A percentile compares a stretch with the other conserved stretches of the same genome.
Evolutionary conservation across 2,888 invertebrate genomes (phyloP).

Genomic region (Drosophila neoperkinsi): DNA sequence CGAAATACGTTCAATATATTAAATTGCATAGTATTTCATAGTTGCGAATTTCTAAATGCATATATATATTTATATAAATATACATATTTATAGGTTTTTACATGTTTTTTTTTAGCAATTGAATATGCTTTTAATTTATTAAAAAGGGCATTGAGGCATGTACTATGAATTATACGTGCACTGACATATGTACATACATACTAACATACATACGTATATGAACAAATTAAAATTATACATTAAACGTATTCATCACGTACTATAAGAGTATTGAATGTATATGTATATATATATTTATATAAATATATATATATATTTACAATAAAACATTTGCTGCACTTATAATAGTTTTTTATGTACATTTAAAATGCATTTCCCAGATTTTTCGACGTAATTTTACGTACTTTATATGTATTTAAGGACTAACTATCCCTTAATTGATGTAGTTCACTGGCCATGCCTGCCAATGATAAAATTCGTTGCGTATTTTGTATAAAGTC

Average conservation of each 20-base stretch:
- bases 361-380: conserved; percentile 47
- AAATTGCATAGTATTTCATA: conserved; percentile 20
- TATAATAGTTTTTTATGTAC: conserved; percentile 39
- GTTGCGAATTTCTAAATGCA: conserved; percentile 29
- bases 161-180: conserved; percentile 17
- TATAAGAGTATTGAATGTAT: conserved; percentile 23
- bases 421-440: conserved; percentile 14
- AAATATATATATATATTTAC: conserved; percentile 19
- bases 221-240: conserved; percentile 24
- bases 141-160: conserved; percentile 11
- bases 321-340: conserved; percentile 53
- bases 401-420: conserved; percentile 40
- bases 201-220: conserved; percentile 12
- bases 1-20: conserved; percentile 21
- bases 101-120: conserved; percentile 53
- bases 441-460: conserved; percentile 24
- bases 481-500: conserved; percentile 32
- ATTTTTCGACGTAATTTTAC: conserved; percentile 41
- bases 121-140: conserved; percentile 35
- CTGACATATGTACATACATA: conserved; percentile 30
- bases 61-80: conserved; percentile 3
- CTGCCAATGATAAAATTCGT: conserved; percentile 35
- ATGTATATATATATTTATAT: conserved; percentile 5
- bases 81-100: conserved; percentile 24
- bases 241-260: conserved; percentile 12